phyloP scores from a whole-genome alignment of 1,140 invertebrate species.

The Mylabris phalerata region DNA sequence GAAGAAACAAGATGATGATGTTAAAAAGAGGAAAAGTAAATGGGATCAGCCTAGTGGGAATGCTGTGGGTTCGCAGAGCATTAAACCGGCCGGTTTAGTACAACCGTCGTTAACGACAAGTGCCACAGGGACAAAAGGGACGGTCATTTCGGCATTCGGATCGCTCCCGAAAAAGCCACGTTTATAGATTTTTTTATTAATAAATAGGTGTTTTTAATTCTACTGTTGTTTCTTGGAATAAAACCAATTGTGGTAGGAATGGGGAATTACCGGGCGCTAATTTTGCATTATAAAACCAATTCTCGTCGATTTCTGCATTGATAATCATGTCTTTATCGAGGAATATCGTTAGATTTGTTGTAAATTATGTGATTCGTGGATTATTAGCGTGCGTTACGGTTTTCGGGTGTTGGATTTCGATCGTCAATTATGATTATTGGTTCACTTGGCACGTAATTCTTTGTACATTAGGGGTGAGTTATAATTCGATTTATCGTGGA shows the following conservation, averaged over 20 bases:
- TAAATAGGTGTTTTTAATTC: not conserved
- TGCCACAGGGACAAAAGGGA: conserved; percentile 76
- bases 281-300: no score
- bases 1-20: conserved; percentile 63
- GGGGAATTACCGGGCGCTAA: no score
- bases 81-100: conserved; percentile 55
- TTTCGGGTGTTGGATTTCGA: conserved; percentile 22
- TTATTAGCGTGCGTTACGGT: conserved; percentile 13
- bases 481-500: not conserved
- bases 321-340: not conserved
- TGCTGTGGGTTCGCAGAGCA: conserved; percentile 42
- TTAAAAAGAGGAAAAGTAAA: conserved; percentile 76
- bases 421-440: conserved; percentile 20
- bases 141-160: conserved; percentile 82
- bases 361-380: conserved; percentile 23
- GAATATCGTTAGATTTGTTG: conserved; percentile 16
- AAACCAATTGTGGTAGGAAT: no score
- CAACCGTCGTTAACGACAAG: conserved; percentile 66
- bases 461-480: conserved; percentile 30
- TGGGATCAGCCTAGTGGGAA: conserved; percentile 79
- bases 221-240: no score
- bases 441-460: conserved; percentile 30
- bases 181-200: conserved; percentile 40
- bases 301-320: no score
- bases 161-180: conserved; percentile 74